Evolutionary conservation across 2,113 vertebrate genomes (phyloP).

Genomic region (Bubo blakistoni): DNA sequence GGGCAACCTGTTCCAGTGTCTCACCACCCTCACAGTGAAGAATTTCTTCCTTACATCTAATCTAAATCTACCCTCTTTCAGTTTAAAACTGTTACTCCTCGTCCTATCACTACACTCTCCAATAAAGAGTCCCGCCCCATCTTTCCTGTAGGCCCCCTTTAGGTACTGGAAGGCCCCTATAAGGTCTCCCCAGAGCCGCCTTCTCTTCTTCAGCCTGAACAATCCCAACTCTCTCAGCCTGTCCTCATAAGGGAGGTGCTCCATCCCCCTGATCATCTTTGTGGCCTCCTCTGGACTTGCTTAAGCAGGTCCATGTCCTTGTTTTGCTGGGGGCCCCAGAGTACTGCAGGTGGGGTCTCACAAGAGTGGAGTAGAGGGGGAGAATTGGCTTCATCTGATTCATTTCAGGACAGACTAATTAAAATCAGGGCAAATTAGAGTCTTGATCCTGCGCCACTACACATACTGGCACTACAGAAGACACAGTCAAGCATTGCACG

Average conservation of each 20-base stretch:
- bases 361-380: rapidly evolving
- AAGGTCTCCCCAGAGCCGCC: neutral
- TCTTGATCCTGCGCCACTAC: neutral
- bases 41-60: neutral
- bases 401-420: neutral
- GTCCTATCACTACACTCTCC: too few relatives aligned
- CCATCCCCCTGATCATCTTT: neutral
- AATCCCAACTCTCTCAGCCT: neutral
- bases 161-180: neutral
- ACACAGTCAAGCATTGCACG: neutral
- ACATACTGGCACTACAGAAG: neutral
- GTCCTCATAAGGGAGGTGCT: neutral
- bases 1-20: too few relatives aligned
- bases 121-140: neutral
- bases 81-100: neutral
- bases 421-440: neutral
- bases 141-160: neutral
- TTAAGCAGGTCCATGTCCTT: neutral
- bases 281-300: neutral
- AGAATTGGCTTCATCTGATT: neutral
- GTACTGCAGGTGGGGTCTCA: neutral
- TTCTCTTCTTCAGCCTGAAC: neutral
- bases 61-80: neutral
- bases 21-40: neutral
- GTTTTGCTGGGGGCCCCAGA: neutral